Evolutionary conservation across 2,113 vertebrate species (phyloP), one percentile per base, ranked within the genome.

Genomic region (Hyaena hyaena): DNA sequence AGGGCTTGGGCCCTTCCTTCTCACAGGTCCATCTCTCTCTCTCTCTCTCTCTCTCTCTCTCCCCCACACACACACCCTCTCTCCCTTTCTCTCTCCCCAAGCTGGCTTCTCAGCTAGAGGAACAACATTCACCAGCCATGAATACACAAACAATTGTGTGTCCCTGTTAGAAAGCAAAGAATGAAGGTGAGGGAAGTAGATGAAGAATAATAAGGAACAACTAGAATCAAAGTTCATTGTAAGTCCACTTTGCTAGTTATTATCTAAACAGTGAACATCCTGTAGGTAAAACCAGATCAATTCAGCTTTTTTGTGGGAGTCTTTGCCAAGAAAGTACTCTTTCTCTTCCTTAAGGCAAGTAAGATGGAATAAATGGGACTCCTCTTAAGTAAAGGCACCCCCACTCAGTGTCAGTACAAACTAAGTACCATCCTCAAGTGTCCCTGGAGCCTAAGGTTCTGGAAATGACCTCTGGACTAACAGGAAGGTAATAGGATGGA

Each of bases 91-190:
- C 53, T 3, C 4, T 16, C 21, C 21, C 58, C 58, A 61, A 61
- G 21, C 48, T 28, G 63, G 63, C 63, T 65, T 65, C 63, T 65
- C 63, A 65, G 21, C 21, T 61, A 15, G 15, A 61, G 45, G 8
- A 92, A 73, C 6, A 68, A 12, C n/a, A 28, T 77, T 79, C 33
- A 69, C 21, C 8, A 66, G n/a, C 45, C 48, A 50, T 9, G 7
- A 88, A 68, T 48, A 76, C 7, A 48, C 24, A 87, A 68, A 73
- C 4, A 76, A 39, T 2, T 35, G 3, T 68, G 16, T 15, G 88
- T 97, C 43, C 65, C n/a, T 58, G 1, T 16, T 50, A 79, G 50
- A 93, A 93, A 92, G 45, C 31, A 89, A 87, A 89, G 65, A 68
- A 93, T 48, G 10, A 73, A 50, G 21, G 48, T 1, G 55, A 24